Conservation (phyloP, 1,140 invertebrate genomes). For the Doryteuthis pealeii region DNA sequence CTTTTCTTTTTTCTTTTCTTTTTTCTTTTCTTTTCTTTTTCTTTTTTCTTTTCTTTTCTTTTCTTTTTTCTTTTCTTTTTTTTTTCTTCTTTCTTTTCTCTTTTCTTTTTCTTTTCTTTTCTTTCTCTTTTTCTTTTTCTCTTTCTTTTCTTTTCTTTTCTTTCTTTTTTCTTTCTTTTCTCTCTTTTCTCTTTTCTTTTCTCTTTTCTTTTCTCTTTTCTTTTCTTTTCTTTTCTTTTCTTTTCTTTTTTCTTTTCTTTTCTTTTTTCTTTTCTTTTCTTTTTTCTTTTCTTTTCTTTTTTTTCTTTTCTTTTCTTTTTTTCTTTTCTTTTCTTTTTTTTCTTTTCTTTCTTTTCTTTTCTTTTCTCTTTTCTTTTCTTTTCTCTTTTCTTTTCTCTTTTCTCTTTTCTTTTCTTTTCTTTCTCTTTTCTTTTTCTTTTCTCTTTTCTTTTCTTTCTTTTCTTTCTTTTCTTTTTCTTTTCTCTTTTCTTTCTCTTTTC, state of each 20-base stretch:
- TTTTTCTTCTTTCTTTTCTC: slow-evolving; percentile 41
- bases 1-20: not conserved
- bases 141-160: not conserved
- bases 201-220: not conserved
- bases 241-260: not conserved
- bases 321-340: not conserved
- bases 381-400: not conserved
- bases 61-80: not conserved
- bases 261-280: not conserved
- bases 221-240: not conserved
- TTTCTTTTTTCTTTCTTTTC: not conserved
- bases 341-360: not conserved
- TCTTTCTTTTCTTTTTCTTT: not conserved
- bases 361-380: not conserved
- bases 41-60: not conserved
- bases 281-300: not conserved
- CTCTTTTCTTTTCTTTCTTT: not conserved
- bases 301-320: not conserved
- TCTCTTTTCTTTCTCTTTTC: not conserved
- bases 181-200: not conserved
- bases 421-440: not conserved
- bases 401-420: not conserved
- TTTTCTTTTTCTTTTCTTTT: not conserved
- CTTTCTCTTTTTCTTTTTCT: not conserved
- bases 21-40: not conserved